Percentiles rank a stretch among this genome's conserved stretches.
Conservation (phyloP, 2,113 vertebrate species). For the Holacanthus passer region DNA sequence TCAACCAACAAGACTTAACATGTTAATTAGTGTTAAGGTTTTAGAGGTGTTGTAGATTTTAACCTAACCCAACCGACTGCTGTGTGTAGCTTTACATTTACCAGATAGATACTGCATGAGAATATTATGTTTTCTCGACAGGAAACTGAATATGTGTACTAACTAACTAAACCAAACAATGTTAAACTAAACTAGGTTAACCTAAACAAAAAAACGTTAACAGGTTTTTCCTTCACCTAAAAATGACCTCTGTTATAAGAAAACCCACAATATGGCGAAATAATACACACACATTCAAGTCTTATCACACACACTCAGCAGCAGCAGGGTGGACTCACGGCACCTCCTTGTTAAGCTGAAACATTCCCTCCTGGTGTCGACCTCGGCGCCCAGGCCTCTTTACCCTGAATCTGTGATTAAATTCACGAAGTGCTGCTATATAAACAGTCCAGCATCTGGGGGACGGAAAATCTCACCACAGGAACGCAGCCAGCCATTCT, state of each 20-base stretch:
- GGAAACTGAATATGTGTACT: background rate
- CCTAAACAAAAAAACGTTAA: background rate
- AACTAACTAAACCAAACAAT: background rate
- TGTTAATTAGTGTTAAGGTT: too few relatives aligned
- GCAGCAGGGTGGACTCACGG: conserved; percentile 60
- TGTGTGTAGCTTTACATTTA: background rate
- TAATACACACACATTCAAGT: conserved; percentile 21
- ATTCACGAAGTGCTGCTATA: conserved; percentile 81
- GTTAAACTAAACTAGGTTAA: background rate
- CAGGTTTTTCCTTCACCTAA: background rate
- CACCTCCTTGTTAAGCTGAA: conserved; percentile 78
- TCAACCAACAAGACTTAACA: too few relatives aligned
- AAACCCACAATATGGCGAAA: conserved; percentile 21
- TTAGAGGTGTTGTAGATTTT: too few relatives aligned
- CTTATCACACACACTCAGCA: conserved; percentile 59
- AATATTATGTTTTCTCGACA: background rate
- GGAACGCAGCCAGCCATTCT: conserved; percentile 78
- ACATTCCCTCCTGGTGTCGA: conserved; percentile 66
- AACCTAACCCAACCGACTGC: background rate
- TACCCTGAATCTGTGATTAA: conserved; percentile 76
- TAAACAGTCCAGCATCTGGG: conserved; percentile 82
- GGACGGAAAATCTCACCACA: conserved; percentile 76
- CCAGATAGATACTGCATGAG: background rate
- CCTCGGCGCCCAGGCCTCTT: conserved; percentile 60
- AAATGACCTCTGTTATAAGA: background rate